phyloP scores from a whole-genome alignment of 1,140 invertebrate genomes.

The Drosophila serrata region DNA sequence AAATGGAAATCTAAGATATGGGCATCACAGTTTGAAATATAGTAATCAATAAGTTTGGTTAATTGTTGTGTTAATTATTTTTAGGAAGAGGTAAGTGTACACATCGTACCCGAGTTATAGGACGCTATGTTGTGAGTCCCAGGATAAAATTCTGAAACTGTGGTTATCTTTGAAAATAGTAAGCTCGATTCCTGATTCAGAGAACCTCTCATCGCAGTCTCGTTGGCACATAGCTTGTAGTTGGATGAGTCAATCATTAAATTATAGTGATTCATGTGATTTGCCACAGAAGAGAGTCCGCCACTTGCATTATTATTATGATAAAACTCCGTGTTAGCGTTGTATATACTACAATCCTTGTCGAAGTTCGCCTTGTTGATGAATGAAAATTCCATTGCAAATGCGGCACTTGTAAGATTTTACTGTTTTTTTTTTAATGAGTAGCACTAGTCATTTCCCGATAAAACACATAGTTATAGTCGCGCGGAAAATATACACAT shows the following conservation, averaged over 20 bases:
- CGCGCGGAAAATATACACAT: conserved; percentile 55
- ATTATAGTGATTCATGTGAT: conserved; percentile 74
- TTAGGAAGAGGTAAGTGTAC: not conserved
- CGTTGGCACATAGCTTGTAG: conserved; percentile 69
- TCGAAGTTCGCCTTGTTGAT: conserved; percentile 71
- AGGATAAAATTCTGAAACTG: conserved; percentile 72
- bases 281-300: conserved; percentile 54
- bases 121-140: conserved; percentile 60
- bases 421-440: conserved; percentile 30
- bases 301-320: conserved; percentile 51
- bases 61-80: not conserved
- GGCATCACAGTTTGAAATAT: not conserved
- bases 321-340: conserved; percentile 56
- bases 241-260: conserved; percentile 69
- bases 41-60: not conserved
- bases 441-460: conserved; percentile 44
- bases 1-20: conserved; percentile 59
- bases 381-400: conserved; percentile 78
- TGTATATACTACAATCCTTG: conserved; percentile 71
- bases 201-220: conserved; percentile 62
- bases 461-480: conserved; percentile 63
- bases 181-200: conserved; percentile 71
- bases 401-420: conserved; percentile 46
- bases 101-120: conserved; percentile 60
- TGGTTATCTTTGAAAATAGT: conserved; percentile 72